A percentile compares a stretch with the other conserved stretches of the same genome.
These are phyloP conservation scores for Virgularia gustaviana DNA, from an alignment of 92 coral and sea anemone genomes.

Conservation along the genomic window DNA sequence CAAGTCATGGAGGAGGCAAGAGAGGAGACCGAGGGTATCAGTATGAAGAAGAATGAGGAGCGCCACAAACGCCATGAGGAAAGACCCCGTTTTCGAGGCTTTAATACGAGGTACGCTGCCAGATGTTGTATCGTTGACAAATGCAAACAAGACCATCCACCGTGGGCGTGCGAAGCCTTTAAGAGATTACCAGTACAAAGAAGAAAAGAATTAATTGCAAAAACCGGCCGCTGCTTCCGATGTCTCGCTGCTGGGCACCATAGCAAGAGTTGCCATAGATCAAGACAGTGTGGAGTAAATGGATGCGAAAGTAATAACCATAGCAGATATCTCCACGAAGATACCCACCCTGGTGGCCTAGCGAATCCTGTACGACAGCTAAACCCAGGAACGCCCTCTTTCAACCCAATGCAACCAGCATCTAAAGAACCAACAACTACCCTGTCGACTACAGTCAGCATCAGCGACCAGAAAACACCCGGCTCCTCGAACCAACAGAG, in stretches of 20 bases:
- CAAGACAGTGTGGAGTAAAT: conserved; percentile 40
- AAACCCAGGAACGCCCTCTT: neutral
- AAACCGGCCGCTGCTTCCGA: conserved; percentile 11
- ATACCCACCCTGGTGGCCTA: neutral
- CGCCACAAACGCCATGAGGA: neutral
- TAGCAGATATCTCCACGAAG: conserved; percentile 45
- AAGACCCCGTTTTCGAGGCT: neutral
- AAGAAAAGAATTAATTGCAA: conserved; percentile 27
- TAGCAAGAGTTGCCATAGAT: neutral
- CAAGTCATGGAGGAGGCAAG: conserved; percentile 49
- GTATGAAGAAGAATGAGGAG: neutral
- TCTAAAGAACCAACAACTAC: neutral
- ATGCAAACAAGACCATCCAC: conserved; percentile 24
- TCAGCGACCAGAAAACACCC: too few relatives aligned
- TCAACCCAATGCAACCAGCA: neutral
- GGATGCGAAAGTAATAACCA: conserved; percentile 31
- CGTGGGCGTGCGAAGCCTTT: conserved; percentile 29
- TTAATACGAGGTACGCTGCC: neutral
- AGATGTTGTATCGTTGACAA: conserved; percentile 9
- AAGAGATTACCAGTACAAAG: conserved; percentile 7
- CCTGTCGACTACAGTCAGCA: neutral
- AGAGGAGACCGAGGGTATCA: conserved; percentile 35
- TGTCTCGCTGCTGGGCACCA: conserved; percentile 34
- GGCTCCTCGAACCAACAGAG: neutral
- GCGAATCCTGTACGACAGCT: conserved; percentile 3